Conservation (phyloP, 2,113 vertebrate species). For the Boulengeromyrus knoepffleri region DNA sequence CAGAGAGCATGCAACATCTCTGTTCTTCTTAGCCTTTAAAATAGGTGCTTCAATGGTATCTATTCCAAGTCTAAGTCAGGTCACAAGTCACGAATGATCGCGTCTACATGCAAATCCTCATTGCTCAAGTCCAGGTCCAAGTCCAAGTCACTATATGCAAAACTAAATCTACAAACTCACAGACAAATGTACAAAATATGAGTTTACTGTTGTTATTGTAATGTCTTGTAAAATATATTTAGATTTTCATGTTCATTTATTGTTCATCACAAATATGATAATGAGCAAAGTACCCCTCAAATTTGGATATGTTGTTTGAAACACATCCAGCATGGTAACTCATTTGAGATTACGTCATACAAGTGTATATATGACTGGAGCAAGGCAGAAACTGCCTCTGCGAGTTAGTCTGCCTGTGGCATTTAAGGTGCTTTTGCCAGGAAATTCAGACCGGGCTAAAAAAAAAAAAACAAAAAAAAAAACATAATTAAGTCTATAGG, state of each 20-base stretch:
- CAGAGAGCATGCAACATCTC: neutral
- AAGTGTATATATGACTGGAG: neutral
- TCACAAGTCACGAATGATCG: neutral
- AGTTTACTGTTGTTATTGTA: neutral
- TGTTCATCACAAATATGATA: neutral
- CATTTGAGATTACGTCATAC: neutral
- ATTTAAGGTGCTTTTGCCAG: neutral
- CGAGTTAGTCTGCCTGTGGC: neutral
- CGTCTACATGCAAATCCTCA: neutral
- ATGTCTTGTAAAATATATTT: neutral
- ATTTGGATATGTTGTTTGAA: neutral
- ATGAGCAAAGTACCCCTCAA: neutral
- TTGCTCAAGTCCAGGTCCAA: neutral
- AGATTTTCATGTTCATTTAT: neutral
- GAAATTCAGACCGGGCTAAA: neutral
- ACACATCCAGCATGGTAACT: neutral
- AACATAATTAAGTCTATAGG: neutral
- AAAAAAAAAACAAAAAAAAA: neutral
- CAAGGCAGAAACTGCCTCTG: neutral
- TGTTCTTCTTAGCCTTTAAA: neutral
- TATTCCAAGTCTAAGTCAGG: neutral
- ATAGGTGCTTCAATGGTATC: too few species aligned
- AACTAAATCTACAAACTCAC: neutral
- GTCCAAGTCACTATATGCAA: neutral
- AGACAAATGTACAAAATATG: neutral